Evolutionary conservation across 2,113 vertebrate genomes (phyloP), one percentile per base, ranked within the genome.

Genomic region (Eretmochelys imbricata): DNA sequence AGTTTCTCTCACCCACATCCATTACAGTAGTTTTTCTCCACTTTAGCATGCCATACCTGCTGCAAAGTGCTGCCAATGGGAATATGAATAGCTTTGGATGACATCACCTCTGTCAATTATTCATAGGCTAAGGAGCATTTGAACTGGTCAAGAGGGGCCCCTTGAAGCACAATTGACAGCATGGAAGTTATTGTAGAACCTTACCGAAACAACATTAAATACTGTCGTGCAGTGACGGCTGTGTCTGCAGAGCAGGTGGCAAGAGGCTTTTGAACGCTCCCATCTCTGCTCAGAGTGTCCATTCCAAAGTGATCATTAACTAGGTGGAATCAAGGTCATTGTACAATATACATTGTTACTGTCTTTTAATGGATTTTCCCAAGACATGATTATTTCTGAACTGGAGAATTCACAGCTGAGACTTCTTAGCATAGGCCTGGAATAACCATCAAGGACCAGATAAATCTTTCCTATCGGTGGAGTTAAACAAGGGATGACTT

Each of bases 241-340:
- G 55, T 1, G 82, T 80, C 49, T 84, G 81, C 55, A 62, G 57
- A 53, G 89, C 42, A 13, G 80, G 76, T 51, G 62, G 82, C 80
- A 20, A 25, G 82, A 83, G 89, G 90, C 85, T 84, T 89, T 95
- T 91, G 91, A 96, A 89, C 55, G 82, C 10, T 17, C 57, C 85
- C 86, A 57, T 87, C 87, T 88, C 75, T 90, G 78, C 65, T 54
- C 51, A 82, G 89, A 83, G 84, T 84, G 54, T 62, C 85, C 83
- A 51, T 93, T 95, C 95, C 97, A 90, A 93, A 97, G 84, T 93
- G 92, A 97, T 97, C 94, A 90, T 97, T 97, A 97, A 92, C 96
- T 89, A 87, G 90, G 96, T 95, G 85, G 91, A 96, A 94, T 92
- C 87, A 93, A 90, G 94, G 97, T 97, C 95, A 95, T 76, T 53